Evolutionary conservation across 2,888 invertebrate species (phyloP), one percentile per base, ranked within the genome.

Genomic region (Drosophila birchii): DNA sequence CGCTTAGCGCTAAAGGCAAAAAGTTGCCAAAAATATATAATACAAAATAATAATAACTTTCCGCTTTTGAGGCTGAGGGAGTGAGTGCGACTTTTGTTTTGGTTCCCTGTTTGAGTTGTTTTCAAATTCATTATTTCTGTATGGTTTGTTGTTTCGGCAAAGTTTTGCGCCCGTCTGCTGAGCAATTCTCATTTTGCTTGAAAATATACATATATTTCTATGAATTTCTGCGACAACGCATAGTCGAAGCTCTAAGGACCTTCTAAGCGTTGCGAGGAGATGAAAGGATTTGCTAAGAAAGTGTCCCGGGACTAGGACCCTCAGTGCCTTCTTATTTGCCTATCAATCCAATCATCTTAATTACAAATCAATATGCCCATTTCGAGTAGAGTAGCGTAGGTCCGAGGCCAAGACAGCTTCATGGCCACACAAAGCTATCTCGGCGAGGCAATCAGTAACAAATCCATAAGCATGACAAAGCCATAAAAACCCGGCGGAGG

Each of bases 401-500:
- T 54, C 64, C 56, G 47, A 60, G 68, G 57, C 58, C 70, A 76
- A 36, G 49, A 67, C 49, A 44, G 45, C 64, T 63, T 67, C 68
- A 43, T 43, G 55, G 57, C 54, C 71, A 53, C 63, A 69, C 47
- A 58, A 63, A 70, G 81, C 80, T 82, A 87, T 85, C 82, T 57
- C 45, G 63, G 75, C 76, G 76, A 74, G 73, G 75, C 87, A 84
- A 84, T 84, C 87, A 85, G 80, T 67, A 81, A 75, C 83, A 85
- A 87, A 85, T 86, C 86, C 86, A 78, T 83, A 80, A 86, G 83
- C 81, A 88, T 81, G 86, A 86, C 80, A 86, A 75, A 78, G 81
- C 81, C 75, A 86, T 86, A 88, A 83, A 87, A 74, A 53, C 53
- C 64, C 55, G 29, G 49, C 49, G 45, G 59, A 36, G 18, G 18